Evolutionary conservation across 2,797 vertebrate species (phyloP), one percentile per base, ranked within the genome.

Genomic region (Rhodeus uyekii): DNA sequence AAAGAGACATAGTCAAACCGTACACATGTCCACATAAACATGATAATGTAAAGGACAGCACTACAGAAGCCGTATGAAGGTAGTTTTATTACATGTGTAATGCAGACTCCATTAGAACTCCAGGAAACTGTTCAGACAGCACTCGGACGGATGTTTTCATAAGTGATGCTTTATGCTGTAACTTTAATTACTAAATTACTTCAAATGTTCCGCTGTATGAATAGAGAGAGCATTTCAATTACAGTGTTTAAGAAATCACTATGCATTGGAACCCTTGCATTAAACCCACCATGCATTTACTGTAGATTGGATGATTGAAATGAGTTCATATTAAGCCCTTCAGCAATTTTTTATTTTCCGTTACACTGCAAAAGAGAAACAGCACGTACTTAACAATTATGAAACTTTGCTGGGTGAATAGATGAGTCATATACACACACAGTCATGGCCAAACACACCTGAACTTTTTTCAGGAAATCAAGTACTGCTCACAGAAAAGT

Each of bases 141-240:
- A 69, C 50, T 29, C 44, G 32, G 64, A n/a, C 36, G n/a, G 53
- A 83, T 80, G 69, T 39, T 8, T 55, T 46, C 64, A 34, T 63
- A 55, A 55, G 18, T 55, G 46, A 82, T 84, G 76, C 44, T 32
- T 73, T 55, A 58, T 55, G 46, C 63, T 46, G 60, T 61, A 42
- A 73, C 84, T 88, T 86, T 85, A 76, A 84, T 88, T 22, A 22
- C 50, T 48, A n/a, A 12, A 85, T 74, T 69, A 75, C 80, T 39
- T 67, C n/a, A 68, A 48, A 34, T 69, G 4, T 19, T 75, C 32
- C 18, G 80, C 53, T 69, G 42, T 75, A 75, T 46, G 72, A 73
- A 69, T 55, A 77, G 64, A 76, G 53, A 81, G 19, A 29, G 36
- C 68, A 27, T 75, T 78, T 78, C 60, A 44, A n/a, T 58, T 27